Evolutionary conservation across 2,888 invertebrate genomes (phyloP).

Genomic region (Tipula vernalis): DNA sequence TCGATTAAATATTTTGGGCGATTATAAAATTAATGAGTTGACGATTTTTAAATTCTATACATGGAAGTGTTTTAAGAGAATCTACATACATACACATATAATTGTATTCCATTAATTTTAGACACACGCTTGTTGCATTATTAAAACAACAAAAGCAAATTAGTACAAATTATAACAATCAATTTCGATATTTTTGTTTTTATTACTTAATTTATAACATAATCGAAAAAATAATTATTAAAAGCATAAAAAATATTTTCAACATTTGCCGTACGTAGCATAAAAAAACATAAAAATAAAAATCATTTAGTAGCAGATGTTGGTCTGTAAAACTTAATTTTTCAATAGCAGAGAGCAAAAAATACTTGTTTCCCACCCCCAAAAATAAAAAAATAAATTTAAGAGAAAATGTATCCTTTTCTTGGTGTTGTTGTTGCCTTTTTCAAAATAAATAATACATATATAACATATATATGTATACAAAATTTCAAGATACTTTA

Average conservation of each 20-base stretch:
- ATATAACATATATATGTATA: background rate
- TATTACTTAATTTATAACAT: background rate
- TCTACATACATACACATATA: no score
- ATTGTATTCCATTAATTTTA: background rate
- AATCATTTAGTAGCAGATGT: background rate
- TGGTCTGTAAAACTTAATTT: background rate
- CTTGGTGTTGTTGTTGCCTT: background rate
- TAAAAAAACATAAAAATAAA: background rate
- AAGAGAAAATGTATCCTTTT: background rate
- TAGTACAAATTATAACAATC: background rate
- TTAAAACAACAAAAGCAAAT: background rate
- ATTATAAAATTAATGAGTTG: background rate
- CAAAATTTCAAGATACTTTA: background rate
- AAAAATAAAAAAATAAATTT: background rate
- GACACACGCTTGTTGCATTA: background rate
- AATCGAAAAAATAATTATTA: background rate
- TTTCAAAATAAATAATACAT: background rate
- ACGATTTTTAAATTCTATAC: background rate
- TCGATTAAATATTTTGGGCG: background rate
- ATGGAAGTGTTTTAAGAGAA: background rate
- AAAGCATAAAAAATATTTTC: background rate
- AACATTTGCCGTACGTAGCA: background rate
- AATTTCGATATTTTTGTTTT: background rate
- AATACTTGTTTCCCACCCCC: background rate
- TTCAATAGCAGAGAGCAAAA: background rate